These are phyloP conservation scores for Scortum barcoo DNA, from an alignment of 2,113 vertebrate genomes.

Conservation along the genomic window DNA sequence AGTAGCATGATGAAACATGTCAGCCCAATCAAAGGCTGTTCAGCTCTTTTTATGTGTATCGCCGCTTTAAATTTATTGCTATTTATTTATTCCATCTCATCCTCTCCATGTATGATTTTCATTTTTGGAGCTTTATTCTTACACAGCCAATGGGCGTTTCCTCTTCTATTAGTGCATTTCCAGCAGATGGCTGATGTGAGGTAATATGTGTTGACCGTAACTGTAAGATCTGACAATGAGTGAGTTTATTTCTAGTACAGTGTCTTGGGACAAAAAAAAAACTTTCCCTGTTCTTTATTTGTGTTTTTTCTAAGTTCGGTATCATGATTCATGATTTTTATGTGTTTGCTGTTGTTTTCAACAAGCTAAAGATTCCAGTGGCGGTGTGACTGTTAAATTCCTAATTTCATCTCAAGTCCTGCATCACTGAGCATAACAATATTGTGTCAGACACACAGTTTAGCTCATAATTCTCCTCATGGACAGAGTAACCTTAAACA, in stretches of 20 bases:
- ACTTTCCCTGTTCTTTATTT: too few species aligned
- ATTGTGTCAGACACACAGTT: slow-evolving; percentile 10
- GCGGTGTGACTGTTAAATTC: slow-evolving; percentile 5
- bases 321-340: background rate
- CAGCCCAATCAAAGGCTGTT: slow-evolving; percentile 9
- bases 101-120: background rate
- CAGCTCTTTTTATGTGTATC: background rate
- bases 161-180: background rate
- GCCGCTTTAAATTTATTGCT: slow-evolving; percentile 11
- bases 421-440: slow-evolving; percentile 21
- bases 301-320: too few species aligned
- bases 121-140: background rate
- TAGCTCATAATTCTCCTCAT: slow-evolving; percentile 15
- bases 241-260: background rate
- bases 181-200: background rate
- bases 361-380: background rate
- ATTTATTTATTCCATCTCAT: slow-evolving; percentile 6
- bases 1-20: slow-evolving; percentile 1
- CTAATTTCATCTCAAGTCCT: slow-evolving; percentile 6
- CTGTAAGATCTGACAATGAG: background rate
- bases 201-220: background rate
- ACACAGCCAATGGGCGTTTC: background rate
- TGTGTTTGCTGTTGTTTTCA: too few species aligned
- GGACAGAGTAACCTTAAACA: background rate
- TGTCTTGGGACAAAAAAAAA: background rate